A percentile compares a stretch with the other conserved stretches of the same genome.
phyloP scores from a whole-genome alignment of 2,113 vertebrate species.

The Lasiurus borealis region DNA sequence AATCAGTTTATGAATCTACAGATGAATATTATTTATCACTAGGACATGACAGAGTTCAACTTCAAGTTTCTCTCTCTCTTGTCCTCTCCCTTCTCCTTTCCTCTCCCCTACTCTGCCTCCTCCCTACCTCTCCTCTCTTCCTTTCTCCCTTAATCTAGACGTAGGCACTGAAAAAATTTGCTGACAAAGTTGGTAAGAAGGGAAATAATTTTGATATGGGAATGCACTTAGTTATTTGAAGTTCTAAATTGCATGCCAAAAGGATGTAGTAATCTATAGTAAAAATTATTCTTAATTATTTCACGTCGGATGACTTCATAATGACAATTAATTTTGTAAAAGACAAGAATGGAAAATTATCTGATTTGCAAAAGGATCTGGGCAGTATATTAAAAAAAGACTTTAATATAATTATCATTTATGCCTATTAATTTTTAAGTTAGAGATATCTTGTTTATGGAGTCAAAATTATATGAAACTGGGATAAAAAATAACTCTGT shows the following conservation, averaged over 20 bases:
- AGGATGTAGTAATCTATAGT: neutral
- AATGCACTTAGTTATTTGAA: conserved; percentile 30
- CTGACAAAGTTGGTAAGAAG: neutral
- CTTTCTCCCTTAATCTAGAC: conserved; percentile 26
- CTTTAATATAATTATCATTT: neutral
- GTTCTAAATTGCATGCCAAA: neutral
- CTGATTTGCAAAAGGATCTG: conserved; percentile 26
- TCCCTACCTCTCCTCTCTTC: rapidly evolving
- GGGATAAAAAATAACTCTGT: neutral
- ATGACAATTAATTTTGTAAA: conserved; percentile 43
- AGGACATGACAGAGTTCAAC: neutral
- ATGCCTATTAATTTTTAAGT: neutral
- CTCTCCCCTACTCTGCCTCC: too few species aligned
- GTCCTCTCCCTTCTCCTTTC: neutral
- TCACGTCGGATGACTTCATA: neutral
- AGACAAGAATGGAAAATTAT: conserved; percentile 6
- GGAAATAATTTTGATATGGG: neutral
- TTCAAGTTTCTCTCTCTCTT: neutral
- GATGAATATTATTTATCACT: neutral
- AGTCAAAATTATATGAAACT: neutral
- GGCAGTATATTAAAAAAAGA: conserved; percentile 1
- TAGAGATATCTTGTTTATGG: neutral
- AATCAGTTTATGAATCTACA: neutral
- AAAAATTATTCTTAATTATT: conserved; percentile 13
- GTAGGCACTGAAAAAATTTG: neutral